Evolutionary conservation across 2,797 vertebrate species (phyloP), one percentile per base, ranked within the genome.

Genomic region (Danionella dracula): DNA sequence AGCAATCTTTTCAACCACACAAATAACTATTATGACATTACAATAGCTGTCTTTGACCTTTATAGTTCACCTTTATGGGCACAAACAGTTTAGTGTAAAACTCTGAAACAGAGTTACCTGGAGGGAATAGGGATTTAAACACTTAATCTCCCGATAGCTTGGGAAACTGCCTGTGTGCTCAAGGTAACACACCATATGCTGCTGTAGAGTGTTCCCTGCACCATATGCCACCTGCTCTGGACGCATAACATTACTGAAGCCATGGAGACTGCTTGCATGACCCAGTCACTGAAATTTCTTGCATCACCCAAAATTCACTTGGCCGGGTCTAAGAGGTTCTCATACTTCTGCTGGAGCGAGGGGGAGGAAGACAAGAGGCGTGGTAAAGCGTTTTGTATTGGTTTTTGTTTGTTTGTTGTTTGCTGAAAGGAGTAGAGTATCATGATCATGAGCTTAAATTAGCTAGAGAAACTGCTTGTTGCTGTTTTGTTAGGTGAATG

Each of bases 161-260:
- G 61, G 15, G 42, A 66, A 71, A 56, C 40, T 31, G 21, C 35
- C 62, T 23, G 40, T 46, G 49, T 8, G 17, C 41, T 65, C 48
- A 64, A 55, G 45, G 51, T 74, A 69, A 70, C 62, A 70, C 56
- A 70, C 75, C 78, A 77, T 79, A 76, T 78, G 76, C 67, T 72
- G 55, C 20, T 19, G 62, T 51, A 70, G 48, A 64, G 45, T 37
- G 29, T 64, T 35, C 44, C 16, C 35, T 16, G n/a, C 23, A 31
- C 37, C 40, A 70, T 71, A 74, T 76, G 74, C 41, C 48, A 64
- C 29, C 37, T 70, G 54, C 48, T 51, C 48, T 58, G 66, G 48
- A 71, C 68, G 72, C 45, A 31, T 66, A 60, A 44, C 40, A 40
- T 55, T 50, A n/a, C 10, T 17, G 23, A 13, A 48, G 38, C 46